Conservation (phyloP, 2,797 vertebrate species). For the Darevskia nairensis region DNA sequence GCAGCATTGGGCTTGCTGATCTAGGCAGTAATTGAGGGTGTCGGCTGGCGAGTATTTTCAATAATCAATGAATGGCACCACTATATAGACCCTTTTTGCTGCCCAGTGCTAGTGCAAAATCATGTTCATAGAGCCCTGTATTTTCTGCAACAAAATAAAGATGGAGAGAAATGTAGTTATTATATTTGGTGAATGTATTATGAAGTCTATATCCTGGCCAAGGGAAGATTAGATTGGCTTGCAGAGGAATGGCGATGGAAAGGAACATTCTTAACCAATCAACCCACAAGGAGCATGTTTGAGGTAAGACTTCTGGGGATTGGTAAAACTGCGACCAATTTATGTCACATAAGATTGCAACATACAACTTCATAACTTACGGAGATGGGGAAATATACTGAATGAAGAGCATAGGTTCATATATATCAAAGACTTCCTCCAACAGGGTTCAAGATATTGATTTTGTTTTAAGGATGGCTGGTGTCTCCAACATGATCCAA, state of each 20-base stretch:
- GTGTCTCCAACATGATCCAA: constrained; percentile 71
- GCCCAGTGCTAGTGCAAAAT: neutral
- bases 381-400: constrained; percentile 68
- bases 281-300: constrained; percentile 46
- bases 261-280: constrained; percentile 55
- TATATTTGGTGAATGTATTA: neutral
- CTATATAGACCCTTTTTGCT: neutral
- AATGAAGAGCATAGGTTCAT: constrained; percentile 73
- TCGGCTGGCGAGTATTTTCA: constrained; percentile 1
- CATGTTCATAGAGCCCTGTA: neutral
- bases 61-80: neutral
- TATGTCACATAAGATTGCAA: constrained; percentile 73
- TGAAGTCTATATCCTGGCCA: constrained; percentile 28
- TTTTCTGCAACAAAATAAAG: constrained; percentile 24
- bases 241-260: constrained; percentile 50
- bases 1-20: constrained; percentile 28
- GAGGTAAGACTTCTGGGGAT: constrained; percentile 54
- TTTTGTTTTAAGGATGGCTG: constrained; percentile 72
- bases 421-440: constrained; percentile 73
- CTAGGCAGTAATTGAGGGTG: constrained; percentile 1
- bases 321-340: constrained; percentile 49
- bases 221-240: constrained; percentile 41
- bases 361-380: constrained; percentile 72
- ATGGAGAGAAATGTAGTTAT: constrained; percentile 18
- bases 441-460: constrained; percentile 55